phyloP scores from a whole-genome alignment of 1,140 invertebrate species.

The Trichonephila clavata region DNA sequence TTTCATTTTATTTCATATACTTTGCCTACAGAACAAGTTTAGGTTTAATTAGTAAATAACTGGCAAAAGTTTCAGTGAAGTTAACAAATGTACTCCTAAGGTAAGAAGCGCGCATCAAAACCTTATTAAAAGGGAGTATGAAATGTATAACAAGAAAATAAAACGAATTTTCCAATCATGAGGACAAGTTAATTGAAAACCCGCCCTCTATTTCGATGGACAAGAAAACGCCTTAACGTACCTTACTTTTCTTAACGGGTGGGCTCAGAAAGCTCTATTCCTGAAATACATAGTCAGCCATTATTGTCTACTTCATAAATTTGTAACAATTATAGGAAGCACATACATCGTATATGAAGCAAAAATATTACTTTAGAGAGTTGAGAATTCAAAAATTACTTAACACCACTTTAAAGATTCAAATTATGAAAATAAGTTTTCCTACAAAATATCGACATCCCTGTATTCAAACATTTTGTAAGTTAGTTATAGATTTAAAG shows the following conservation, averaged over 20 bases:
- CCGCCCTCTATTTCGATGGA: conserved; percentile 60
- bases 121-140: conserved; percentile 57
- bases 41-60: conserved; percentile 6
- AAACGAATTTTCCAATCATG: conserved; percentile 68
- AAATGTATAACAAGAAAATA: conserved; percentile 23
- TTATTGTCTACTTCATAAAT: conserved; percentile 21
- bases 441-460: too few relatives aligned
- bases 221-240: conserved; percentile 60
- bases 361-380: too few relatives aligned
- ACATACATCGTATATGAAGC: too few relatives aligned
- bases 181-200: conserved; percentile 74
- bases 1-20: not conserved
- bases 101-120: conserved; percentile 9
- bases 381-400: too few relatives aligned
- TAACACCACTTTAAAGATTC: too few relatives aligned
- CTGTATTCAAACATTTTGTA: too few relatives aligned
- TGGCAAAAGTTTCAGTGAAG: not conserved
- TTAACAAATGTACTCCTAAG: not conserved
- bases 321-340: too few relatives aligned
- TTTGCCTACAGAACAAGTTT: not conserved
- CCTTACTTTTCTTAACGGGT: conserved; percentile 49
- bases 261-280: not conserved
- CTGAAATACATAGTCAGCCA: conserved; percentile 10
- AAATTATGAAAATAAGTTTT: too few relatives aligned
- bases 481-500: too few relatives aligned